phyloP scores from a whole-genome alignment of 2,113 vertebrate species.

The Columba janthina region DNA sequence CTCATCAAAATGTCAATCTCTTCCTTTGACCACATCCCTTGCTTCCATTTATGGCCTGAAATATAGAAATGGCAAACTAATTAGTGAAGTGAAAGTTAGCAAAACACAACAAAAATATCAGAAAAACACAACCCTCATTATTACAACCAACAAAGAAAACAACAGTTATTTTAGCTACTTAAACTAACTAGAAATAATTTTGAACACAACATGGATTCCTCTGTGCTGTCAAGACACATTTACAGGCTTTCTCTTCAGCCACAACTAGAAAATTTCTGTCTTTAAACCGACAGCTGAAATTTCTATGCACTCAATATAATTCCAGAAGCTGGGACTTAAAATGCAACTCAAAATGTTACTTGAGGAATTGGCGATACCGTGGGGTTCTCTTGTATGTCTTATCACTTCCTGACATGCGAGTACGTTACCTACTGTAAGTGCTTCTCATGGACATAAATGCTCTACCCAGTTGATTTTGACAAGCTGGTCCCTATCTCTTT shows the following conservation, averaged over 20 bases:
- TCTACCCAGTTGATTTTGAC: background rate
- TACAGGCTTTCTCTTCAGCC: background rate
- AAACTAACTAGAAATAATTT: background rate
- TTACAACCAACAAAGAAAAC: background rate
- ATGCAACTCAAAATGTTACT: background rate
- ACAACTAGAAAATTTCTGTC: background rate
- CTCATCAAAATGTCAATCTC: slow-evolving; percentile 97
- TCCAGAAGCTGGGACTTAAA: background rate
- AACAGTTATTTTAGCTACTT: background rate
- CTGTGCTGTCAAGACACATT: background rate
- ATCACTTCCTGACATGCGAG: background rate
- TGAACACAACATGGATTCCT: background rate
- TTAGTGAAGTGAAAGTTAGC: background rate
- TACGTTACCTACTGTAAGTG: background rate
- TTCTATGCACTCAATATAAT: background rate
- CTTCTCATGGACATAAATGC: background rate
- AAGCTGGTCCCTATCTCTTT: background rate
- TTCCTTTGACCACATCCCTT: slow-evolving; percentile 99
- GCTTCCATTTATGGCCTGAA: slow-evolving; percentile 98
- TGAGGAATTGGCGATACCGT: background rate
- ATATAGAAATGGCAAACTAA: slow-evolving; percentile 42
- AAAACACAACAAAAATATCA: background rate
- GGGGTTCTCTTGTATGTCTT: background rate
- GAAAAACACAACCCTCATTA: background rate
- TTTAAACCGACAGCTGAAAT: slow-evolving; percentile 5